Conservation (phyloP, 2,797 vertebrate genomes). For the Chromis chromis region DNA sequence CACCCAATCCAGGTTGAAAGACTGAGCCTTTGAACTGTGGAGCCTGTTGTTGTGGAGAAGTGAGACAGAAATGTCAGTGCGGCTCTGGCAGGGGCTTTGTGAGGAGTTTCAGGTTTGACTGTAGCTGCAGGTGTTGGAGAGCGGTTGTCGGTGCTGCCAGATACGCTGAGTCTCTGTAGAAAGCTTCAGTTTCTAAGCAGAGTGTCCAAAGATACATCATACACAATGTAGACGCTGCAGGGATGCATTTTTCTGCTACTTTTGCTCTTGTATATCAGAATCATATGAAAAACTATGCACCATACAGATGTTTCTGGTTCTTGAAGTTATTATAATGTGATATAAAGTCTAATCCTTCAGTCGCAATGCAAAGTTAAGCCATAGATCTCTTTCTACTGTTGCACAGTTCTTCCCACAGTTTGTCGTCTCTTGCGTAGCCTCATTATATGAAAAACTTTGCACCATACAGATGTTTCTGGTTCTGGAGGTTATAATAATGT, state of each 20-base stretch:
- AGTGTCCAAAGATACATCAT: background rate
- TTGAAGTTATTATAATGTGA: background rate
- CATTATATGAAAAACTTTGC: background rate
- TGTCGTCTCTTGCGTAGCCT: conserved; percentile 53
- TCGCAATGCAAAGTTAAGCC: background rate
- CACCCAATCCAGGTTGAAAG: conserved; percentile 58
- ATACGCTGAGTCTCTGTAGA: conserved; percentile 3
- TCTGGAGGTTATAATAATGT: no score
- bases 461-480: no score
- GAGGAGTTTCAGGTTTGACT: conserved; percentile 33
- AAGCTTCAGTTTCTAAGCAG: conserved; percentile 10
- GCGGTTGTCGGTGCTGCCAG: conserved; percentile 28
- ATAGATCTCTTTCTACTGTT: background rate
- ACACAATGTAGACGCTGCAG: background rate
- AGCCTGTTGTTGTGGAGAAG: conserved; percentile 55
- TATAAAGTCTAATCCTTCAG: background rate
- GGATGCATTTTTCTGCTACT: background rate
- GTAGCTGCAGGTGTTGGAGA: conserved; percentile 56
- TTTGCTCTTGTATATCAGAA: background rate
- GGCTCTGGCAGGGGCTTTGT: conserved; percentile 31
- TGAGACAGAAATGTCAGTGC: conserved; percentile 56
- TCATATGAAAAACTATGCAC: background rate
- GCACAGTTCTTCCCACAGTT: background rate
- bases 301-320: background rate
- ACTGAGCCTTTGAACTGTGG: conserved; percentile 64